phyloP scores from a whole-genome alignment of 2,113 vertebrate genomes.

The Catharus minimus region DNA sequence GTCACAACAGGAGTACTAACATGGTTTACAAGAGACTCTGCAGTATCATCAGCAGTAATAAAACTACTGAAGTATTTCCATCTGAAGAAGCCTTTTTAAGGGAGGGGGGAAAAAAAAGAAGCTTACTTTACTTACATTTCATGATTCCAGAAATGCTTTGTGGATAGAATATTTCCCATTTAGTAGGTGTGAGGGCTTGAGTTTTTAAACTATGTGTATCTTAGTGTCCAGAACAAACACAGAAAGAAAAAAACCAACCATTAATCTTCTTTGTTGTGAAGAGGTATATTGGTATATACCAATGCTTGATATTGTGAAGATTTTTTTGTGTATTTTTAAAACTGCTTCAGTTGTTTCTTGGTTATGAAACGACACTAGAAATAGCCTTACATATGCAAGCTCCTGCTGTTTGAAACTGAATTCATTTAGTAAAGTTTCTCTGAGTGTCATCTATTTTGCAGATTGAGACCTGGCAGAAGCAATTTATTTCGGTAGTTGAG shows the following conservation, averaged over 20 bases:
- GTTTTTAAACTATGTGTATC: not conserved
- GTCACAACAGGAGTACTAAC: not conserved
- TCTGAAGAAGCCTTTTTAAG: not conserved
- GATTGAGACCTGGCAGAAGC: not conserved
- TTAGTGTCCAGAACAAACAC: not conserved
- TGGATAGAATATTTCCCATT: not conserved
- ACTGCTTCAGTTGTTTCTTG: not conserved
- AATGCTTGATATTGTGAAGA: not conserved
- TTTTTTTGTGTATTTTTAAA: not conserved
- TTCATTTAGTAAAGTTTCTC: not conserved
- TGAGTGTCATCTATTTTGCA: not conserved
- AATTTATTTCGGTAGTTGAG: not conserved
- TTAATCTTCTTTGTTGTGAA: not conserved
- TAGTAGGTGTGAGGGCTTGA: not conserved
- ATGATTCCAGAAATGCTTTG: not conserved
- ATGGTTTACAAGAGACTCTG: not conserved
- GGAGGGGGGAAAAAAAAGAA: rapidly evolving
- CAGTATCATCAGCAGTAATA: not conserved
- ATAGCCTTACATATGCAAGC: not conserved
- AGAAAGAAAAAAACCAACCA: rapidly evolving
- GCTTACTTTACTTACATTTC: not conserved
- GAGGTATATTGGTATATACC: not conserved
- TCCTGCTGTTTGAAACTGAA: not conserved
- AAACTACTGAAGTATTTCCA: not conserved
- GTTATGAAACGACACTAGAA: not conserved